Evolutionary conservation across 2,888 invertebrate genomes (phyloP), one percentile per base, ranked within the genome.

Genomic region (Mythimna pallens): DNA sequence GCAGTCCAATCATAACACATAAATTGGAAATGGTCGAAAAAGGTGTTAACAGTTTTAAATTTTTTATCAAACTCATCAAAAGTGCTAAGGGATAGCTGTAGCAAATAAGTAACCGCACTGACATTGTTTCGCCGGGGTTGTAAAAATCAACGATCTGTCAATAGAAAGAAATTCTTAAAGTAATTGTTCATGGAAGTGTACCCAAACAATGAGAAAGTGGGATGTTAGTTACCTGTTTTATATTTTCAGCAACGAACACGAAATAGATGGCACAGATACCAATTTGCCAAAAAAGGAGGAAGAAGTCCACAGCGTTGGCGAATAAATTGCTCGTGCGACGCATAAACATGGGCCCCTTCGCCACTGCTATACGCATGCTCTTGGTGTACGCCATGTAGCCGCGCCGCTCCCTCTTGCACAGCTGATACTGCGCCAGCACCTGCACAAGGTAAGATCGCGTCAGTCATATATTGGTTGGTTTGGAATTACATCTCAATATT

Each of bases 231-330:
- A 97, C 97, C 93, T 97, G 96, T 90, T 97, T 96, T 43, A 98
- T 87, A 91, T 97, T 98, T 73, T 97, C 97, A 0, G 98, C 97
- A 64, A 98, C 97, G 91, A 98, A 98, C 34, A 98, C 97, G 76
- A 98, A 97, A 94, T 99, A 99, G 30, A 99, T 98, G 90, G 98
- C 98, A 92, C 99, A 99, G 86, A 99, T 98, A 73, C 99, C 99
- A 79, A 99, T 95, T 94, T 99, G 99, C 91, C 99, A 99, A 36
- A 98, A 89, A 82, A 98, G 93, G 69, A 98, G 95, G 84, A 97
- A 97, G 62, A 93, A 91, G 86, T 97, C 97, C n/a, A 97, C 97
- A 69, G 97, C 94, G 88, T 92, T 93, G 91, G 95, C 95, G 59
- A 96, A 92, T 34, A 81, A 78, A 43, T 78, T 80, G 0, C 97